These are phyloP conservation scores for Enteromius fasciolatus DNA, from an alignment of 2,797 vertebrate genomes.

Conservation along the genomic window DNA sequence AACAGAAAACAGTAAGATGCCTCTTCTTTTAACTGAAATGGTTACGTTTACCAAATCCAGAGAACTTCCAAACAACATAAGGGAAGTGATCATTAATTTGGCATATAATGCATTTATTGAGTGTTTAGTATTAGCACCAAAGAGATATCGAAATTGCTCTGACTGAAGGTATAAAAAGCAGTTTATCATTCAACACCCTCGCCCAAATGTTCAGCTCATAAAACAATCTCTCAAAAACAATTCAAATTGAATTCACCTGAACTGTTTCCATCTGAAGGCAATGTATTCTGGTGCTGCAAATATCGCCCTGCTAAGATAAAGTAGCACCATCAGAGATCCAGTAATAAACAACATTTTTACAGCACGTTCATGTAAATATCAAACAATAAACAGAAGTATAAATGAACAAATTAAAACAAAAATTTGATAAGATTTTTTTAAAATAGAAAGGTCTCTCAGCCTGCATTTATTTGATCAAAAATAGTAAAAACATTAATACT, in stretches of 20 bases:
- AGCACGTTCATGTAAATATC: background rate
- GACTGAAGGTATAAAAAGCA: background rate
- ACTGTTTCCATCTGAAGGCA: background rate
- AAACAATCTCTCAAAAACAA: background rate
- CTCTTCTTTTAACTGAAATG: background rate
- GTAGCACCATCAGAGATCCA: background rate
- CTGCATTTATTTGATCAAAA: background rate
- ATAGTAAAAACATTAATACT: background rate
- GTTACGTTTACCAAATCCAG: background rate
- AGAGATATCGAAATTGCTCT: background rate
- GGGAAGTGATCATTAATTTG: background rate
- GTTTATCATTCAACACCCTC: background rate
- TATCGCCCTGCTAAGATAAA: conserved; percentile 8
- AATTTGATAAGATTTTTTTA: background rate
- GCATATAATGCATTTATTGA: too few species aligned
- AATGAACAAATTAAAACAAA: too few species aligned
- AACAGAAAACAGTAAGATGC: background rate
- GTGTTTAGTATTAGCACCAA: background rate
- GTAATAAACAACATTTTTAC: background rate
- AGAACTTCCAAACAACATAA: background rate
- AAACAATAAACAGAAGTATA: background rate
- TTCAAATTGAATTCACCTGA: conserved; percentile 21
- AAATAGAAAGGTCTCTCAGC: background rate
- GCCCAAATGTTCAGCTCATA: background rate
- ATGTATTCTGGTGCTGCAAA: background rate